Evolutionary conservation across 2,888 invertebrate genomes (phyloP).

Genomic region (Agrochola lychnidis): DNA sequence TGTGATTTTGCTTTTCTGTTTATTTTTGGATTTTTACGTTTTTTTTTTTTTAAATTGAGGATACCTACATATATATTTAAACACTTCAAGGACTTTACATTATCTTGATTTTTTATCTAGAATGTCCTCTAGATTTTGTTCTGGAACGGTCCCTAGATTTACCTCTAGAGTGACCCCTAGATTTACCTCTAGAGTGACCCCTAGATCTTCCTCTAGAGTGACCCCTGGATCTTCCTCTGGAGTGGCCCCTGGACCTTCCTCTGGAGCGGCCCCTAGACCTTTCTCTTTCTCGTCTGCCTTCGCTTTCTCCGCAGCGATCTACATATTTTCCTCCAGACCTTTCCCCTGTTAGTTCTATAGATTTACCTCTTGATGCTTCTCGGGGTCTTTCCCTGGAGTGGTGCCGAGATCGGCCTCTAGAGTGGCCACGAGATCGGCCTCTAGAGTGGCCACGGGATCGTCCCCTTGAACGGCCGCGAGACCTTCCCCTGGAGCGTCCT

Average conservation of each 20-base stretch:
- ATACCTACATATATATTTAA: too few relatives aligned
- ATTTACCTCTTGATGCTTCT: neutral
- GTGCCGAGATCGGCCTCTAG: conserved; percentile 2
- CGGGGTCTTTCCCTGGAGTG: neutral
- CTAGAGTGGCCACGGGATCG: conserved; percentile 25
- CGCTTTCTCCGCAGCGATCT: conserved; percentile 25
- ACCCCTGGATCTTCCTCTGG: too few relatives aligned
- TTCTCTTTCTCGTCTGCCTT: neutral
- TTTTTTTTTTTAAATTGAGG: too few relatives aligned
- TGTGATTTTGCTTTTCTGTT: neutral
- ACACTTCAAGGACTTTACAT: neutral
- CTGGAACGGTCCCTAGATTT: conserved; percentile 33
- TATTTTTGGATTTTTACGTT: neutral
- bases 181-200: conserved; percentile 32
- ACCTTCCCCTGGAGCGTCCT: neutral
- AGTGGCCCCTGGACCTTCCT: too few relatives aligned
- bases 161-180: conserved; percentile 22
- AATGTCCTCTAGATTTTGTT: neutral
- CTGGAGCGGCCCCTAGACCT: conserved; percentile 22
- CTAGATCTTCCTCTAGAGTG: conserved; percentile 40
- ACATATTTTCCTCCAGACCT: conserved; percentile 22
- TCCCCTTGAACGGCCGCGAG: conserved; percentile 14
- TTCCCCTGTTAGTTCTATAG: too few relatives aligned
- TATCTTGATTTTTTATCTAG: neutral
- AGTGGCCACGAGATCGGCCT: conserved; percentile 24